These are phyloP conservation scores for Margarornis squamiger DNA, from an alignment of 2,797 vertebrate species.

Conservation along the genomic window DNA sequence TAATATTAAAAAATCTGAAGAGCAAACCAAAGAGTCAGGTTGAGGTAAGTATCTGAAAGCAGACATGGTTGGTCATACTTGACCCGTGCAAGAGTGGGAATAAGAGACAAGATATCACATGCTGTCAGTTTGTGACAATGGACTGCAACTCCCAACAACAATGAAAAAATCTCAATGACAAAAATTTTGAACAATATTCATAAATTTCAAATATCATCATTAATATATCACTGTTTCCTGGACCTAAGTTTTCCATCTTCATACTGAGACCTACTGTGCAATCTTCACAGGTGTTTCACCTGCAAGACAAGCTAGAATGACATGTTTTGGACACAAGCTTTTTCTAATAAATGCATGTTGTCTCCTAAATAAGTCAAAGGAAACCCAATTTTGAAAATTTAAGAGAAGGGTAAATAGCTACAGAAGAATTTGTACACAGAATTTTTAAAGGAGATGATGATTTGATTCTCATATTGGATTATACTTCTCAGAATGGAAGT, in stretches of 20 bases:
- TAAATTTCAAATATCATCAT: not conserved
- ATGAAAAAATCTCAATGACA: not conserved
- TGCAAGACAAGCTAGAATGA: not conserved
- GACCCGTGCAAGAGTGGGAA: not conserved
- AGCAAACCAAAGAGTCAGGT: not conserved
- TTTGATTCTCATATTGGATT: not conserved
- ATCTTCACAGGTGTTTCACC: not conserved
- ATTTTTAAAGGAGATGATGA: not conserved
- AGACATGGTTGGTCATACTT: not conserved
- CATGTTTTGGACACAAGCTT: not conserved
- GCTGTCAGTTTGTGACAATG: not conserved
- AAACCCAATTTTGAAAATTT: not conserved
- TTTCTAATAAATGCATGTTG: not conserved
- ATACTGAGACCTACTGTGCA: not conserved
- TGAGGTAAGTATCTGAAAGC: not conserved
- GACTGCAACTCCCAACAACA: not conserved
- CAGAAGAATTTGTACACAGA: not conserved
- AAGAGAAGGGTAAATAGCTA: not conserved
- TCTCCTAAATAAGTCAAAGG: not conserved
- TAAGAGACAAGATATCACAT: not conserved
- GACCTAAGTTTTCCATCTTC: not conserved
- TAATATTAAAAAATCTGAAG: not conserved
- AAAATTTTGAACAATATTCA: not conserved
- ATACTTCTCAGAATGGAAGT: not conserved
- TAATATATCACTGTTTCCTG: not conserved